Evolutionary conservation across 2,113 vertebrate genomes (phyloP).

Genomic region (Pluvianellus socialis): DNA sequence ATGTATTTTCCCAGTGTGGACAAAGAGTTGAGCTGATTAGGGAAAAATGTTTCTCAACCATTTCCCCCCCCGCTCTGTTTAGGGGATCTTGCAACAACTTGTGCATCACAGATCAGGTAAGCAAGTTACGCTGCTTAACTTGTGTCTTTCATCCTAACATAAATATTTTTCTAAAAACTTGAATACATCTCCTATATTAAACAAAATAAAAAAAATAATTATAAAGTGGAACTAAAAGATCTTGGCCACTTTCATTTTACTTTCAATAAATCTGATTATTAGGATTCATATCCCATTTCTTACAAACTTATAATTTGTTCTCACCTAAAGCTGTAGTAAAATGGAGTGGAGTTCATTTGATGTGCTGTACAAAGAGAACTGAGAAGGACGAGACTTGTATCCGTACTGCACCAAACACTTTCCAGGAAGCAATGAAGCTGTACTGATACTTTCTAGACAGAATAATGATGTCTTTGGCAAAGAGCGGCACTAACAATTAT

Average conservation of each 20-base stretch:
- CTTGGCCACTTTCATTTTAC: not conserved
- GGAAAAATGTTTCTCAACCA: not conserved
- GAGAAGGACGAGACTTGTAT: slow-evolving; percentile 7
- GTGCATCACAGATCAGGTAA: not conserved
- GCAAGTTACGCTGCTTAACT: not conserved
- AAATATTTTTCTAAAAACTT: not conserved
- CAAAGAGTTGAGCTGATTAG: not conserved
- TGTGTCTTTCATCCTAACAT: not conserved
- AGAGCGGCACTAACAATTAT: not conserved
- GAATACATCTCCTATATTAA: not conserved
- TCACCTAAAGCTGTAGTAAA: not conserved
- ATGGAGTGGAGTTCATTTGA: not conserved
- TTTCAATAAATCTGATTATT: not conserved
- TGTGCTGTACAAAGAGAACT: not conserved
- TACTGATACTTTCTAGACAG: slow-evolving; percentile 19
- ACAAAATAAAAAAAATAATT: not conserved
- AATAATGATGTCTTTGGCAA: slow-evolving; percentile 1
- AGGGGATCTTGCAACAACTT: not conserved
- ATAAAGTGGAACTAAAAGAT: not conserved
- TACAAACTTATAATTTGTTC: not conserved
- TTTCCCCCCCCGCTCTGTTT: not conserved
- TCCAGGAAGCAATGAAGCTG: slow-evolving; percentile 16
- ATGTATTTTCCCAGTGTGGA: not conserved
- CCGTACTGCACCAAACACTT: not conserved
- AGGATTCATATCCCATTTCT: not conserved